Percentiles rank a stretch among this genome's conserved stretches.
phyloP scores from a whole-genome alignment of 2,113 vertebrate species.

The Charadrius vociferus region DNA sequence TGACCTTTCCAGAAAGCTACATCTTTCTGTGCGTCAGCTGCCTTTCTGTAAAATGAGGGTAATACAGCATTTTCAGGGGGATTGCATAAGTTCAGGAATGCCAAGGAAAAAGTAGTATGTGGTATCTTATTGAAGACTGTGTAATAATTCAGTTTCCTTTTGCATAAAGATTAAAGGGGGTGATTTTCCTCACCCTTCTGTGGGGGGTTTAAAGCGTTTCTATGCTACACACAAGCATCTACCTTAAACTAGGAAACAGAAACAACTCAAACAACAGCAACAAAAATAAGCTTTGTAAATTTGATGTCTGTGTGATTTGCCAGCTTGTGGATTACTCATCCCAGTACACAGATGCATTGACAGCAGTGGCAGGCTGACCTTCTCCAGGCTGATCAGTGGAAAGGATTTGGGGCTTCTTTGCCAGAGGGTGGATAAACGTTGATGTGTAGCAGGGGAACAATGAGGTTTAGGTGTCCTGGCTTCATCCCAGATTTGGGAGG shows the following conservation, averaged over 20 bases:
- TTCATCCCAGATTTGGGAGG: background rate
- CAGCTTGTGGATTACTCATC: background rate
- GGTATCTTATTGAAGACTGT: background rate
- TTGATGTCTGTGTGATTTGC: background rate
- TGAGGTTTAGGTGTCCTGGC: background rate
- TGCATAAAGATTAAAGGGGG: background rate
- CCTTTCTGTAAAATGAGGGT: background rate
- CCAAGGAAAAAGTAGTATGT: background rate
- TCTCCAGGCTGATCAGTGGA: background rate
- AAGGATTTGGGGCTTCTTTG: background rate
- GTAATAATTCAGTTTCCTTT: background rate
- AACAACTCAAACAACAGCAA: background rate
- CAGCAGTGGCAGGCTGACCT: background rate
- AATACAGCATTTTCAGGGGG: background rate
- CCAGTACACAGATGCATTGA: accelerated
- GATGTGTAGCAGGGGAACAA: accelerated
- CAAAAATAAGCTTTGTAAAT: background rate
- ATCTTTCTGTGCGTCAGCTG: background rate
- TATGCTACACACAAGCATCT: background rate
- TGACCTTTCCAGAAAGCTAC: background rate
- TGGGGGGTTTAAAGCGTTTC: background rate
- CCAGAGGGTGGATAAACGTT: background rate
- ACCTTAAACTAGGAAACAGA: background rate
- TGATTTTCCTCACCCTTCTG: background rate
- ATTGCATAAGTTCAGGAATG: background rate